A percentile compares a stretch with the other conserved stretches of the same genome.
Conservation (phyloP, 2,888 invertebrate genomes). For the Scelioninae gen. 1 region DNA sequence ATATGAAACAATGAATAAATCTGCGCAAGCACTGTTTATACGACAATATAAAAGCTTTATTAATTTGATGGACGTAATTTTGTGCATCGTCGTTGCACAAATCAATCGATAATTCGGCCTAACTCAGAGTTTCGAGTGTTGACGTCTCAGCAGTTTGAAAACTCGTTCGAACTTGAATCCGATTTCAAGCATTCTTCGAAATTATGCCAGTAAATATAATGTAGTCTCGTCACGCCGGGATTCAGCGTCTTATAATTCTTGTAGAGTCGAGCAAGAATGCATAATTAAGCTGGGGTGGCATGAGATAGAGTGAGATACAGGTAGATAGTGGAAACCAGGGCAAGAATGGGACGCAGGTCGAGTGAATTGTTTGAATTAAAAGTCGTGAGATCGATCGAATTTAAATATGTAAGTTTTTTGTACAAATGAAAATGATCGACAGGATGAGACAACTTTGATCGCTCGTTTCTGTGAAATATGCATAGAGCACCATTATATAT, state of each 20-base stretch:
- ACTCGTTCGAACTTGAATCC: conserved; percentile 35
- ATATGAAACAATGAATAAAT: too few species aligned
- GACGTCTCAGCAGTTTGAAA: conserved; percentile 63
- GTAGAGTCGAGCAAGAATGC: conserved; percentile 62
- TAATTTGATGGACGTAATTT: conserved; percentile 29
- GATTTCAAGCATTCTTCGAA: conserved; percentile 65
- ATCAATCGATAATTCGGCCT: conserved; percentile 43
- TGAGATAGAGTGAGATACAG: conserved; percentile 16
- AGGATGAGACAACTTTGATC: conserved; percentile 23
- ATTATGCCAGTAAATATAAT: conserved; percentile 68
- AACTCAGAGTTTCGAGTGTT: conserved; percentile 35
- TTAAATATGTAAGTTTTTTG: conserved; percentile 62
- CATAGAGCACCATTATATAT: too few species aligned
- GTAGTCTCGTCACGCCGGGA: conserved; percentile 62
- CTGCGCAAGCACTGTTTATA: too few species aligned
- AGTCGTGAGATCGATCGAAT: conserved; percentile 59
- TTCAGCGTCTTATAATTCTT: conserved; percentile 62
- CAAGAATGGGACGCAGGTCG: conserved; percentile 14
- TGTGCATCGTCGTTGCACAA: neutral
- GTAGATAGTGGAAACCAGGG: neutral
- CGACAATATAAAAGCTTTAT: conserved; percentile 6
- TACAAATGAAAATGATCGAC: conserved; percentile 43
- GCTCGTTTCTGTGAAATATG: conserved; percentile 29
- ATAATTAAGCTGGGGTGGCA: conserved; percentile 55
- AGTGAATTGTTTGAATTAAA: conserved; percentile 62